Percentiles rank a stretch among this genome's conserved stretches.
phyloP scores from a whole-genome alignment of 2,888 invertebrate species.

The Synanthedon myopaeformis region DNA sequence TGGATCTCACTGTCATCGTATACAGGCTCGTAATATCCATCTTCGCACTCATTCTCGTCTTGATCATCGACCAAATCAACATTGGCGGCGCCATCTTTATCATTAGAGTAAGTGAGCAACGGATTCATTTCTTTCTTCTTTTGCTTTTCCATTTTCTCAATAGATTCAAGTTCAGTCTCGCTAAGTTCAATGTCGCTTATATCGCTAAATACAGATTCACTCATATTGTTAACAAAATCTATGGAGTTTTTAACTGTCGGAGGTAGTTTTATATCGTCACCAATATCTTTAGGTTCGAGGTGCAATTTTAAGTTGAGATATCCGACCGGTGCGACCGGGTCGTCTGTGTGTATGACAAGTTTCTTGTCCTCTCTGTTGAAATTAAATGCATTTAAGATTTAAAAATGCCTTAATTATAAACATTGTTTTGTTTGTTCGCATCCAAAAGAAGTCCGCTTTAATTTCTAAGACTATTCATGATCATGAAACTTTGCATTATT shows the following conservation, averaged over 20 bases:
- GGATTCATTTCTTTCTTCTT: slow-evolving; percentile 58
- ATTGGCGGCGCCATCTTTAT: slow-evolving; percentile 22
- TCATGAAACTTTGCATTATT: too few species aligned
- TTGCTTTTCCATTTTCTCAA: slow-evolving; percentile 64
- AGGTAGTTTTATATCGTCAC: slow-evolving; percentile 45
- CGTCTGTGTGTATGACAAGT: slow-evolving; percentile 88
- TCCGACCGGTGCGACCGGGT: slow-evolving; percentile 94
- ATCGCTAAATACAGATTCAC: slow-evolving; percentile 74
- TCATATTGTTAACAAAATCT: slow-evolving; percentile 73
- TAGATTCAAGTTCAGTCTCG: slow-evolving; percentile 72
- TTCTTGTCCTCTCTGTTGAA: slow-evolving; percentile 83
- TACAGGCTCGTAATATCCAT: slow-evolving; percentile 48
- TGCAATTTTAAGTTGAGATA: slow-evolving; percentile 91
- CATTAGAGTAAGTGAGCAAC: slow-evolving; percentile 43
- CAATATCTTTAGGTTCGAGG: slow-evolving; percentile 75
- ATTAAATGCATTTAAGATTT: too few species aligned
- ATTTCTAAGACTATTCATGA: too few species aligned
- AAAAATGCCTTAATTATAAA: too few species aligned
- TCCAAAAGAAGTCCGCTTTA: too few species aligned
- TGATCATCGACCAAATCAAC: slow-evolving; percentile 28
- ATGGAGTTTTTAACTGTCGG: slow-evolving; percentile 68
- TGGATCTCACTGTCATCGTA: slow-evolving; percentile 67
- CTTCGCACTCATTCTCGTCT: slow-evolving; percentile 36
- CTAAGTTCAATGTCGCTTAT: slow-evolving; percentile 74
- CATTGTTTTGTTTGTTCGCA: too few species aligned